These are phyloP conservation scores for Dasysyrphus albostriatus DNA, from an alignment of 2,888 invertebrate genomes.

Conservation along the genomic window DNA sequence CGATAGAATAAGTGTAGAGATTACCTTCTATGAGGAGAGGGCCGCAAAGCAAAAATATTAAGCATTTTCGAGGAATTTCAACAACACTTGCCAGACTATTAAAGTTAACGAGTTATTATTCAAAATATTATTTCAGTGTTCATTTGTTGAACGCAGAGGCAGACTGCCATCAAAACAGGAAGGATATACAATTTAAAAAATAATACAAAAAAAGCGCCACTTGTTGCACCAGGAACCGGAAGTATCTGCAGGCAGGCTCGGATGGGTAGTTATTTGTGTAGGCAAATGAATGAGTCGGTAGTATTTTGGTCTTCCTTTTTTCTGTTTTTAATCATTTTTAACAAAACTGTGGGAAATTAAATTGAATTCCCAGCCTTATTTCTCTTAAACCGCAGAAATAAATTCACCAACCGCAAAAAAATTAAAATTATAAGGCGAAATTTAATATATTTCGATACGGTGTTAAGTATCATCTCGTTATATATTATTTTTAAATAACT, in stretches of 20 bases:
- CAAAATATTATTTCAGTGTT: constrained; percentile 57
- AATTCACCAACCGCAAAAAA: background rate
- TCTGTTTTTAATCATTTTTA: background rate
- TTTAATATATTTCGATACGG: constrained; percentile 47
- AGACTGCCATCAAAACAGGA: constrained; percentile 7
- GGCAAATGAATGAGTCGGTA: background rate
- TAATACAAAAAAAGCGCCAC: background rate
- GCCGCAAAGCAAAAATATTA: background rate
- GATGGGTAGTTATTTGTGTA: constrained; percentile 13
- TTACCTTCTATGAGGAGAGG: too few species aligned
- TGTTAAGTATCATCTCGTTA: constrained; percentile 72
- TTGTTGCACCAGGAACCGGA: constrained; percentile 41
- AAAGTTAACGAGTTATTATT: constrained; percentile 56
- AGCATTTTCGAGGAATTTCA: background rate
- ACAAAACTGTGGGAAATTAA: constrained; percentile 3
- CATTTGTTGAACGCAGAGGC: constrained; percentile 38
- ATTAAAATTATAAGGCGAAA: constrained; percentile 25
- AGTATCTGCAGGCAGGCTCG: constrained; percentile 15
- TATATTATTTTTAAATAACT: constrained; percentile 62
- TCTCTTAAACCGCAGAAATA: background rate
- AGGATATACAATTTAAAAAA: constrained; percentile 1
- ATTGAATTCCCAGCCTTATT: constrained; percentile 4
- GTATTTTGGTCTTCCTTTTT: background rate
- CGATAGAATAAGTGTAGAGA: too few species aligned
- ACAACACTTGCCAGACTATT: background rate